A percentile compares a stretch with the other conserved stretches of the same genome.
These are phyloP conservation scores for Perizoma affinitatum DNA, from an alignment of 2,888 invertebrate species.

Conservation along the genomic window DNA sequence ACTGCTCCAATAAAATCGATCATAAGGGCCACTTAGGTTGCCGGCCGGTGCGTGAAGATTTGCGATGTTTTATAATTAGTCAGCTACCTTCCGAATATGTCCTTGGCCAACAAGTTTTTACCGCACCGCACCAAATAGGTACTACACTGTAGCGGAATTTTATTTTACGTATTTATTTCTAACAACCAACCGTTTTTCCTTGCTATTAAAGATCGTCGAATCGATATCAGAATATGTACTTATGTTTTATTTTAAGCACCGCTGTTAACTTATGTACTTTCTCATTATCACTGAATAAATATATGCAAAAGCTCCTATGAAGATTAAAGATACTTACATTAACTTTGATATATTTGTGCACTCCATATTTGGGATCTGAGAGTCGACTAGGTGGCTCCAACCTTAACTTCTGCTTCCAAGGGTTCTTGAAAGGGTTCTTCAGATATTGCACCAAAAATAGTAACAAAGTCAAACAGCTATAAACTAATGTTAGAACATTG, in stretches of 20 bases:
- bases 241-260: too few species aligned
- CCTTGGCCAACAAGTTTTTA: background rate
- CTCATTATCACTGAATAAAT: too few species aligned
- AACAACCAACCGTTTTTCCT: background rate
- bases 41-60: too few species aligned
- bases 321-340: conserved; percentile 69
- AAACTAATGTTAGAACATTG: conserved; percentile 56
- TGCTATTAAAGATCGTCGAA: too few species aligned
- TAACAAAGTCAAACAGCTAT: conserved; percentile 48
- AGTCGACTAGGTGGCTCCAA: conserved; percentile 75
- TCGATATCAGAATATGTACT: too few species aligned
- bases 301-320: too few species aligned
- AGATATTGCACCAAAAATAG: conserved; percentile 55
- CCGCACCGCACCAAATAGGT: background rate
- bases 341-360: conserved; percentile 80
- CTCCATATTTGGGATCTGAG: conserved; percentile 77
- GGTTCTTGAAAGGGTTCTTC: conserved; percentile 60
- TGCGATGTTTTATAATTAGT: too few species aligned
- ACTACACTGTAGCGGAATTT: too few species aligned
- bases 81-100: background rate
- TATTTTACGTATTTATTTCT: background rate
- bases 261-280: too few species aligned
- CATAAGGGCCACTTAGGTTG: too few species aligned
- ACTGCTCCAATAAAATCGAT: too few species aligned
- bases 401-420: conserved; percentile 65